Conservation (phyloP, 2,797 vertebrate genomes). For the Dallia pectoralis region DNA sequence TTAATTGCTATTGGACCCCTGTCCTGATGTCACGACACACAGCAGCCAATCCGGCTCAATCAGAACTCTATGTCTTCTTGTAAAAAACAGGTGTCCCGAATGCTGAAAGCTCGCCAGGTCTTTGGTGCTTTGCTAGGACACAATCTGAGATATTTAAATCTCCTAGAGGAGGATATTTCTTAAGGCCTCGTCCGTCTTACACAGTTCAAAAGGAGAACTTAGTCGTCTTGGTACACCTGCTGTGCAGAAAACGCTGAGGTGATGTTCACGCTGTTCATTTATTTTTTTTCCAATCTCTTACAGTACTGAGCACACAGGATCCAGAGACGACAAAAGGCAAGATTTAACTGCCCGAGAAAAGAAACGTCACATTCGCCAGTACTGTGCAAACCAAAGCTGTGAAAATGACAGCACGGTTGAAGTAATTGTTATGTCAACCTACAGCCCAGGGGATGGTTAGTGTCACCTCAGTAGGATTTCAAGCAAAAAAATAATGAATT, state of each 20-base stretch:
- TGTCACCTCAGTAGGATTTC: neutral
- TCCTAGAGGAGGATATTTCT: neutral
- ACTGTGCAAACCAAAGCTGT: neutral
- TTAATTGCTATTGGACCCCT: conserved; percentile 13
- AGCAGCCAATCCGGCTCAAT: conserved; percentile 30
- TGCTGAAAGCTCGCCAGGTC: neutral
- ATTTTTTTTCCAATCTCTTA: neutral
- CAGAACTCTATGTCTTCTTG: conserved; percentile 36
- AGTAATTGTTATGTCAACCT: conserved; percentile 13
- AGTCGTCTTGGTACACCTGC: neutral
- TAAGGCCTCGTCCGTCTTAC: too few relatives aligned
- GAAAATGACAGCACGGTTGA: neutral
- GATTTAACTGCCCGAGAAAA: neutral
- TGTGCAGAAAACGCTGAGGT: neutral
- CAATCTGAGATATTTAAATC: neutral
- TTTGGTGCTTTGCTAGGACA: neutral
- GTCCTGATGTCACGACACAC: conserved; percentile 34
- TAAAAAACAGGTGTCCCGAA: conserved; percentile 32
- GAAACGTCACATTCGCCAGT: neutral
- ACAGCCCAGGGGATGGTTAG: neutral
- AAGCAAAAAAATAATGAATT: neutral
- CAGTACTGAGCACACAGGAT: neutral
- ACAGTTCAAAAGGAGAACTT: neutral
- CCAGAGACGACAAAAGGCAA: neutral
- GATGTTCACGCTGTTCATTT: neutral